Evolutionary conservation across 2,113 vertebrate genomes (phyloP).

Genomic region (Lophura nycthemera): DNA sequence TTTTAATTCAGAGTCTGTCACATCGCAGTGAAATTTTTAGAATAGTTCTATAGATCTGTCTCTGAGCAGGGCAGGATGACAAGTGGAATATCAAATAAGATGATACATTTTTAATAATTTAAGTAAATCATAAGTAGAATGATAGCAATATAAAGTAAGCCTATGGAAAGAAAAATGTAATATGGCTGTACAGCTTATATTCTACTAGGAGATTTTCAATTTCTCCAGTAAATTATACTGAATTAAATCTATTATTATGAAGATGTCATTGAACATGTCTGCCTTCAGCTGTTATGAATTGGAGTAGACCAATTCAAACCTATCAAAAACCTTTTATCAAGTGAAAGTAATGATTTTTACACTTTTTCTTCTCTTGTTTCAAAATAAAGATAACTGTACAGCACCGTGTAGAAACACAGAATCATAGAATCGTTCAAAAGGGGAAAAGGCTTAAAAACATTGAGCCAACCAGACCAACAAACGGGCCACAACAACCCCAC

Average conservation of each 20-base stretch:
- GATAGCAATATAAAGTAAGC: not conserved
- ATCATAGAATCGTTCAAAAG: too few species aligned
- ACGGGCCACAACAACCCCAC: too few species aligned
- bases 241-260: not conserved
- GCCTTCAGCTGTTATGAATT: not conserved
- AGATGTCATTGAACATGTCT: not conserved
- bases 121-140: not conserved
- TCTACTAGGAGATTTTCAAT: not conserved
- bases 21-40: not conserved
- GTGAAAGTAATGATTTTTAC: not conserved
- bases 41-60: not conserved
- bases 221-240: not conserved
- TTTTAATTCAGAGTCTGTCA: too few species aligned
- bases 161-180: not conserved
- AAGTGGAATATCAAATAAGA: not conserved
- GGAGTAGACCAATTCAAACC: not conserved
- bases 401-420: too few species aligned
- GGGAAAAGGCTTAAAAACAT: too few species aligned
- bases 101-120: not conserved
- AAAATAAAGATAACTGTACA: not conserved
- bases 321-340: not conserved
- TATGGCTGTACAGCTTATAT: not conserved
- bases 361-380: not conserved
- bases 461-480: too few species aligned
- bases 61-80: accelerated